Conservation (phyloP, 2,113 vertebrate genomes). For the Pachyramphus minor region DNA sequence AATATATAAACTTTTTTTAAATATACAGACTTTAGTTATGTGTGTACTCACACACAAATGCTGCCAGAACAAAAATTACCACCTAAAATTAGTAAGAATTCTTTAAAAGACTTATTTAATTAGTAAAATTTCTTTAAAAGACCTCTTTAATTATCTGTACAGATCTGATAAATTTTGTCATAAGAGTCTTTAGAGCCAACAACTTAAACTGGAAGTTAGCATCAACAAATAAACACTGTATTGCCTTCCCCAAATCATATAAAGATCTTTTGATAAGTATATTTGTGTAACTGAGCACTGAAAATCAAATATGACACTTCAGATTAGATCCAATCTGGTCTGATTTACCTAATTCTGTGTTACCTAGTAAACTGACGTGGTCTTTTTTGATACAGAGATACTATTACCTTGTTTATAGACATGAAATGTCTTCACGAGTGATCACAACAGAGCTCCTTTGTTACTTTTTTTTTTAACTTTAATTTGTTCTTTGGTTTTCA, state of each 20-base stretch:
- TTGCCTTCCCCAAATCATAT: not conserved
- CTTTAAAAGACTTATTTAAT: not conserved
- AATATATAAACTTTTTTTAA: not conserved
- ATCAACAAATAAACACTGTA: not conserved
- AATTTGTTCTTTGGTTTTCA: not conserved
- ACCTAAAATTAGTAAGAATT: not conserved
- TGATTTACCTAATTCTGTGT: not conserved
- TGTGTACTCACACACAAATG: rapidly evolving
- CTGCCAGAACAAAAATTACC: not conserved
- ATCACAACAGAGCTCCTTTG: not conserved
- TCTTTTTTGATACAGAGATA: not conserved
- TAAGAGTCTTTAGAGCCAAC: not conserved
- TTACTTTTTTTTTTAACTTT: not conserved
- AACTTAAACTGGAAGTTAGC: not conserved
- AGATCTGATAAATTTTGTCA: not conserved
- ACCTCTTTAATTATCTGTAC: not conserved
- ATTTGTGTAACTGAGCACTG: not conserved
- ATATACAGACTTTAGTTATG: not conserved
- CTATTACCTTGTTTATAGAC: not conserved
- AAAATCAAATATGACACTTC: not conserved
- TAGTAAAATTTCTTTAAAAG: not conserved
- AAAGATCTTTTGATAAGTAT: not conserved
- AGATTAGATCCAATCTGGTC: not conserved
- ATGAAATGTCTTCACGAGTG: not conserved
- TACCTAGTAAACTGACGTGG: not conserved